Percentiles rank a stretch among this genome's conserved stretches.
Conservation (phyloP, 2,888 invertebrate species). For the Drepana falcataria region DNA sequence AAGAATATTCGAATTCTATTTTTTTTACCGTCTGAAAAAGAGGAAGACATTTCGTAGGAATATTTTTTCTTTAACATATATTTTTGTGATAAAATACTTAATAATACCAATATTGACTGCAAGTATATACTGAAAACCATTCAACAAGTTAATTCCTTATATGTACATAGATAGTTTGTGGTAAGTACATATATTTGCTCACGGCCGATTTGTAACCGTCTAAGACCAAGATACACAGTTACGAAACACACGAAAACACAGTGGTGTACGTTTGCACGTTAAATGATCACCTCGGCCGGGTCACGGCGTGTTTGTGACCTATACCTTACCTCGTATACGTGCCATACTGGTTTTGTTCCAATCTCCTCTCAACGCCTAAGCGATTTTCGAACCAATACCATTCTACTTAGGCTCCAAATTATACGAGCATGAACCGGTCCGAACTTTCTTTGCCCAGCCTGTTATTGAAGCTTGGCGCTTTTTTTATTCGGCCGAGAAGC, state of each 20-base stretch:
- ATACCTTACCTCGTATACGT: constrained; percentile 54
- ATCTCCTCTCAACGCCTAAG: constrained; percentile 16
- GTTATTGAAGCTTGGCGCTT: constrained; percentile 30
- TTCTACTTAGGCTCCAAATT: constrained; percentile 35
- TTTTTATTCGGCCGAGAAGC: constrained; percentile 26
- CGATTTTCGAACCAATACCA: constrained; percentile 23
- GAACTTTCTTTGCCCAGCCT: constrained; percentile 47
- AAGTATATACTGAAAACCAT: too few species aligned
- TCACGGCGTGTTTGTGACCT: constrained; percentile 65
- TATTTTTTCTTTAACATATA: too few species aligned
- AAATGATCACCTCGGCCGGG: constrained; percentile 45
- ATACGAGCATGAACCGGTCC: constrained; percentile 17
- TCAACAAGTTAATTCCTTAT: too few species aligned
- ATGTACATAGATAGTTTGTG: neutral
- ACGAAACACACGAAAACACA: constrained; percentile 44
- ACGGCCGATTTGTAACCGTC: neutral
- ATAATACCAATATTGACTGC: too few species aligned
- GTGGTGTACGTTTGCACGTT: constrained; percentile 38
- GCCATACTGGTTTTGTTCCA: constrained; percentile 63
- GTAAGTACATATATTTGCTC: neutral
- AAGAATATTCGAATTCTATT: too few species aligned
- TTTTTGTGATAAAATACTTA: too few species aligned
- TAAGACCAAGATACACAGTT: constrained; percentile 15
- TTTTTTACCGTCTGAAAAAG: too few species aligned
- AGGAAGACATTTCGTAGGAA: too few species aligned